Evolutionary conservation across 2,113 vertebrate genomes (phyloP).

Genomic region (Dinomys branickii): DNA sequence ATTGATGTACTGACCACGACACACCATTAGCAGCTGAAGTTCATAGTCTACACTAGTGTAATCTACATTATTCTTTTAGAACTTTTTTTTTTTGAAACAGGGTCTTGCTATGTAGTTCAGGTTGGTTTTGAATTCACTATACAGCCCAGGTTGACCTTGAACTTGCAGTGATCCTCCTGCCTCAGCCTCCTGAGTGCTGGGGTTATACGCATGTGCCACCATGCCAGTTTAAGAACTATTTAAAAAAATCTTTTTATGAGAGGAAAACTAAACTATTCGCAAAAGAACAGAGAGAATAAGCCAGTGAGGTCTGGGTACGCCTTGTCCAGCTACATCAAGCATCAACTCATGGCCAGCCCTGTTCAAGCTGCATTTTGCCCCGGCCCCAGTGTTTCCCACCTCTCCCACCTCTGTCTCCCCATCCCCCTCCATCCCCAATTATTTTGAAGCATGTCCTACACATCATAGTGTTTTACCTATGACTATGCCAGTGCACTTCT

Average conservation of each 20-base stretch:
- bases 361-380: background rate
- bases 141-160: no score
- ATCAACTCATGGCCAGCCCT: background rate
- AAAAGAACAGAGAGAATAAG: background rate
- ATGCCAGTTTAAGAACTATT: background rate
- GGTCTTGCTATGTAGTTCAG: no score
- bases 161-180: no score
- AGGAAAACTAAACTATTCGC: background rate
- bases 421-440: background rate
- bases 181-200: no score
- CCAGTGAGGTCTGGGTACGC: background rate
- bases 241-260: background rate
- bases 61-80: conserved; percentile 14
- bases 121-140: no score
- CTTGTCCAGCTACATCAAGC: background rate
- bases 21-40: background rate
- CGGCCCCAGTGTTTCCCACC: background rate
- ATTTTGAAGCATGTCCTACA: conserved; percentile 15
- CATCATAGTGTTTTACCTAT: background rate
- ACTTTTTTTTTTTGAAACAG: background rate
- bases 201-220: no score
- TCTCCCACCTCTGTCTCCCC: background rate
- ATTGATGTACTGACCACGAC: background rate
- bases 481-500: background rate
- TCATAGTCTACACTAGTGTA: background rate